Evolutionary conservation across 2,888 invertebrate genomes (phyloP).

Genomic region (Prenolepis imparis): DNA sequence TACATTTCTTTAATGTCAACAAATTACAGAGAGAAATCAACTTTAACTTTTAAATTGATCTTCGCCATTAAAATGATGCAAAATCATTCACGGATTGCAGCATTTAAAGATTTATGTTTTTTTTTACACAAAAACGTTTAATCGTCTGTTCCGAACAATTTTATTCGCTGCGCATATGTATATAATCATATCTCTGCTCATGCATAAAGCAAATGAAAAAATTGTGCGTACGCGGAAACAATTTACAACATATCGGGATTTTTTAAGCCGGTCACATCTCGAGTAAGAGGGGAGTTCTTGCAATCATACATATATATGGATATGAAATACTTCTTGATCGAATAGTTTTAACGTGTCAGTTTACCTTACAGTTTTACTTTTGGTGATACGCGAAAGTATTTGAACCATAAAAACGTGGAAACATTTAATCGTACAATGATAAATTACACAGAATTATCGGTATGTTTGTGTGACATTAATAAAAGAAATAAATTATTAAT

Average conservation of each 20-base stretch:
- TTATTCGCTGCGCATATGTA: not conserved
- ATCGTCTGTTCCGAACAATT: not conserved
- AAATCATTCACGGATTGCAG: slow-evolving; percentile 56
- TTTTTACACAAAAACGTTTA: not conserved
- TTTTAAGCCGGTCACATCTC: not conserved
- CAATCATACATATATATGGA: slow-evolving; percentile 18
- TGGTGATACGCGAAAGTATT: not conserved
- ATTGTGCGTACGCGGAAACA: not conserved
- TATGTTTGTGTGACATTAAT: slow-evolving; percentile 13
- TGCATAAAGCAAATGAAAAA: not conserved
- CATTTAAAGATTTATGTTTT: not conserved
- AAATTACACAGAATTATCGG: not conserved
- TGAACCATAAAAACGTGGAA: not conserved
- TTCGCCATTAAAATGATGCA: slow-evolving; percentile 61
- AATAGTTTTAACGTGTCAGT: not conserved
- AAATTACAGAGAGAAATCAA: slow-evolving; percentile 30
- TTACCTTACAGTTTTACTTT: not conserved
- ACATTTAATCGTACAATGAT: slow-evolving; percentile 8
- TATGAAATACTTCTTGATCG: not conserved
- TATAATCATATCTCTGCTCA: not conserved
- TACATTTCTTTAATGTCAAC: not conserved
- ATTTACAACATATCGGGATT: not conserved
- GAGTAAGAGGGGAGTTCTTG: not conserved
- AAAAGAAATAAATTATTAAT: slow-evolving; percentile 4
- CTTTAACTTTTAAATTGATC: slow-evolving; percentile 42